phyloP scores from a whole-genome alignment of 2,888 invertebrate genomes.

The Abrostola triplasia region DNA sequence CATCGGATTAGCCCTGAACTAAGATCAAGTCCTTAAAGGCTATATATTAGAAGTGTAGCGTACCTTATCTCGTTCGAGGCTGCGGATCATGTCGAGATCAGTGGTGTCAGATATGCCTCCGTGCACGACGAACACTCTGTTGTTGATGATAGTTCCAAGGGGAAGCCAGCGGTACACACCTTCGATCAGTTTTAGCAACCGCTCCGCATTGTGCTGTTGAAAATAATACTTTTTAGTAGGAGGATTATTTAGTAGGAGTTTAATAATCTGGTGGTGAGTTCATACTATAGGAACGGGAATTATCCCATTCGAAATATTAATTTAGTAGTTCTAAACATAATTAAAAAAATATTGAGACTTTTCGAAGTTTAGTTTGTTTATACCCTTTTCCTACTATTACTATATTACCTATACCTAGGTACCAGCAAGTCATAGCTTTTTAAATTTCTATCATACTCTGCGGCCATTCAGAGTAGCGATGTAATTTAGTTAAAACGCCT shows the following conservation, averaged over 20 bases:
- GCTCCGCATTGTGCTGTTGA: slow-evolving; percentile 92
- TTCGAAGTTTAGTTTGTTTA: too few species aligned
- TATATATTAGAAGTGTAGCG: background rate
- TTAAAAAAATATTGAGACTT: too few species aligned
- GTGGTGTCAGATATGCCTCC: slow-evolving; percentile 97
- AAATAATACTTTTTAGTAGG: slow-evolving; percentile 33
- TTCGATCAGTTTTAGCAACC: slow-evolving; percentile 94
- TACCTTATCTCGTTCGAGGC: slow-evolving; percentile 95
- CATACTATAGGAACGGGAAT: too few species aligned
- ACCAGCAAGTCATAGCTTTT: background rate
- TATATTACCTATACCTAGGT: background rate
- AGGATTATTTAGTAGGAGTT: slow-evolving; percentile 13
- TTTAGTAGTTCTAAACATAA: too few species aligned
- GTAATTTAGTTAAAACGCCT: slow-evolving; percentile 4
- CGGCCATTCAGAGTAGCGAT: background rate
- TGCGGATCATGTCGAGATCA: slow-evolving; percentile 93
- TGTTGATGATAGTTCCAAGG: slow-evolving; percentile 96
- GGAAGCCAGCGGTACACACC: slow-evolving; percentile 98
- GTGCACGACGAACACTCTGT: slow-evolving; percentile 96
- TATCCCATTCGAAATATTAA: too few species aligned
- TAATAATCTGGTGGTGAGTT: background rate
- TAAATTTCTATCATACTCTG: background rate
- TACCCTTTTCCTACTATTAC: too few species aligned
- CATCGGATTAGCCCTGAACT: background rate
- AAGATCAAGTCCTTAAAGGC: background rate